A percentile compares a stretch with the other conserved stretches of the same genome.
These are phyloP conservation scores for Catotricha subobsoleta DNA, from an alignment of 2,888 invertebrate genomes.

Conservation along the genomic window DNA sequence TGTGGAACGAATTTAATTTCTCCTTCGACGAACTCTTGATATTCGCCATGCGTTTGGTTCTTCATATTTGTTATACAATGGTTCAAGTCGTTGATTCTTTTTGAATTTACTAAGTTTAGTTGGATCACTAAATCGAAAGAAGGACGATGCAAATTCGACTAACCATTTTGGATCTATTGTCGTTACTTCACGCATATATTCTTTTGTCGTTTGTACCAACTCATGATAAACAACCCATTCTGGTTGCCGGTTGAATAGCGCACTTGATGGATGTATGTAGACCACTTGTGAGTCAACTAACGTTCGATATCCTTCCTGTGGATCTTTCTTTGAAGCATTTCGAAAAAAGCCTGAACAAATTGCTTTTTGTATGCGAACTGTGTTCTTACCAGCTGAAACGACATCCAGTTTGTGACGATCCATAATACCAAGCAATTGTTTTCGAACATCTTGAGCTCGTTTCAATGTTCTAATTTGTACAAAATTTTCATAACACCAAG, in stretches of 20 bases:
- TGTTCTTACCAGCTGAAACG: conserved; percentile 89
- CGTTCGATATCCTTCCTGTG: conserved; percentile 94
- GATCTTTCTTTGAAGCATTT: conserved; percentile 98
- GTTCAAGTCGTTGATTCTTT: conserved; percentile 95
- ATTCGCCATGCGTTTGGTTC: conserved; percentile 99
- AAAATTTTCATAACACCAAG: conserved; percentile 99
- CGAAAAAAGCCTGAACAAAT: conserved; percentile 97
- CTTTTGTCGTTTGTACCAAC: conserved; percentile 94
- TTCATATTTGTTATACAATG: conserved; percentile 96
- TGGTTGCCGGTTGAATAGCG: conserved; percentile 93
- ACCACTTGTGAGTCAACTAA: conserved; percentile 95
- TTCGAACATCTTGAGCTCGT: conserved; percentile 92
- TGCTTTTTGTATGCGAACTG: conserved; percentile 90
- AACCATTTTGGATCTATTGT: conserved; percentile 97
- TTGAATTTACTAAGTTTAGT: conserved; percentile 97
- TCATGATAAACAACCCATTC: conserved; percentile 99
- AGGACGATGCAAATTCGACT: conserved; percentile 97
- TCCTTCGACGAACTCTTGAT: conserved; percentile 70
- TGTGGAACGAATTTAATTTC: conserved; percentile 52
- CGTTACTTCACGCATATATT: conserved; percentile 97
- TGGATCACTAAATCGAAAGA: conserved; percentile 97
- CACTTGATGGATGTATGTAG: conserved; percentile 96
- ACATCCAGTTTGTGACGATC: conserved; percentile 93
- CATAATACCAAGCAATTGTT: conserved; percentile 95
- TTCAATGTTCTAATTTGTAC: conserved; percentile 94